Evolutionary conservation across 2,113 vertebrate genomes (phyloP).

Genomic region (Taxidea taxus): DNA sequence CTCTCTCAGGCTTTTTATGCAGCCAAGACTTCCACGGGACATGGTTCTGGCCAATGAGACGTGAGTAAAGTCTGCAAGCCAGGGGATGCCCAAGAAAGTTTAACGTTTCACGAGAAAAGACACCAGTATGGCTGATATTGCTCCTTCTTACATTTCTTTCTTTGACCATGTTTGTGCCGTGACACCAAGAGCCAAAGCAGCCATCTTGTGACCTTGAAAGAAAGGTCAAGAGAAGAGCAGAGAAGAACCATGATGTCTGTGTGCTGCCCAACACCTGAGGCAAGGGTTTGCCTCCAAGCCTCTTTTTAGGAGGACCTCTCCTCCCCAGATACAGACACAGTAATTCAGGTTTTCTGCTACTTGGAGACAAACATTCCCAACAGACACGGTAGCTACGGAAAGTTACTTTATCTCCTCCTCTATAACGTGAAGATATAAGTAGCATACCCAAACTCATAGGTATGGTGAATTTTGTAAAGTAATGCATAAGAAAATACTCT

Average conservation of each 20-base stretch:
- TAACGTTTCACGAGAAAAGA: not conserved
- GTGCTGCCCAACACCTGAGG: not conserved
- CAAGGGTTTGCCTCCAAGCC: not conserved
- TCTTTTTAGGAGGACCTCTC: not conserved
- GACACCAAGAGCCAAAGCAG: not conserved
- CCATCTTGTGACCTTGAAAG: conserved; percentile 4
- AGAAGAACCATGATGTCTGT: not conserved
- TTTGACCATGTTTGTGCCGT: not conserved
- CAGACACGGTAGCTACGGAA: not conserved
- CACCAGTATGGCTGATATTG: not conserved
- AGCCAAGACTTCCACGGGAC: not conserved
- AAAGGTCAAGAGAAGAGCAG: not conserved
- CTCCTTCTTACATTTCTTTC: not conserved
- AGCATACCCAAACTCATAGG: not conserved
- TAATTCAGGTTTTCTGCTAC: not conserved
- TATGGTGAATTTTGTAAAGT: not conserved
- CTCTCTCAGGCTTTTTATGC: not conserved
- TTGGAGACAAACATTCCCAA: not conserved
- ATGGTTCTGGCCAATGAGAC: not conserved
- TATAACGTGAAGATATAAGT: not conserved
- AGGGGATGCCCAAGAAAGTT: not conserved
- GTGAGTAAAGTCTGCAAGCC: not conserved
- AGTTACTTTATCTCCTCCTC: not conserved
- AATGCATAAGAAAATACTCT: not conserved
- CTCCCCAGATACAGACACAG: not conserved